Evolutionary conservation across 2,113 vertebrate species (phyloP), one percentile per base, ranked within the genome.

Genomic region (Cinclus mexicanus): DNA sequence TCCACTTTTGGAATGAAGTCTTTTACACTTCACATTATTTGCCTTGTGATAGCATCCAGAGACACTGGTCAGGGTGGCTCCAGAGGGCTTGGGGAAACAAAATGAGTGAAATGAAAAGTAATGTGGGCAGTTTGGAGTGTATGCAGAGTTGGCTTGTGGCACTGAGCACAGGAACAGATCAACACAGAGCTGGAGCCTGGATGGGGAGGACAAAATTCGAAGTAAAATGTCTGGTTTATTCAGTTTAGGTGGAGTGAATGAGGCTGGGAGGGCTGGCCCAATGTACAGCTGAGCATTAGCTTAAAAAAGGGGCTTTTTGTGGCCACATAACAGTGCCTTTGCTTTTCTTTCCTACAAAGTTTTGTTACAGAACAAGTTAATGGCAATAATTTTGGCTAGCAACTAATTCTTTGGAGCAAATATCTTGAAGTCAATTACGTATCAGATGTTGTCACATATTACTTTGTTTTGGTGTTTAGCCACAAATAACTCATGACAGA

Each of bases 391-490:
- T 95, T 95, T 89, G 87, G 89, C 94, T 90, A 83, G 69, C 52
- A 93, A 59, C 79, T 68, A 89, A 74, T 47, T 93, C 71, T 44
- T 84, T 61, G 64, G 60, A 91, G 18, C 33, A 57, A 89, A 65
- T 74, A 88, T 72, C 56, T 86, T 83, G 37, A 69, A 87, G 74
- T 87, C 80, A 91, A 44, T 89, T 47, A 57, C 50, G 37, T 91
- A 80, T 95, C 87, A 93, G 49, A 80, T 80, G 68, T 93, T 97
- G 77, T 90, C 69, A 86, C 42, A 64, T 81, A 75, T 67, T 93
- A 84, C 59, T 91, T 79, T 85, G 83, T 91, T 90, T 86, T 52
- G 25, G 64, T 92, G 81, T 83, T 90, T 83, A 83, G 70, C 85
- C 89, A 78, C 92, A 93, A 94, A 91, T 83, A 95, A 91, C 69